These are phyloP conservation scores for Epinephelus cyanopodus DNA, from an alignment of 2,113 vertebrate genomes.

Conservation along the genomic window DNA sequence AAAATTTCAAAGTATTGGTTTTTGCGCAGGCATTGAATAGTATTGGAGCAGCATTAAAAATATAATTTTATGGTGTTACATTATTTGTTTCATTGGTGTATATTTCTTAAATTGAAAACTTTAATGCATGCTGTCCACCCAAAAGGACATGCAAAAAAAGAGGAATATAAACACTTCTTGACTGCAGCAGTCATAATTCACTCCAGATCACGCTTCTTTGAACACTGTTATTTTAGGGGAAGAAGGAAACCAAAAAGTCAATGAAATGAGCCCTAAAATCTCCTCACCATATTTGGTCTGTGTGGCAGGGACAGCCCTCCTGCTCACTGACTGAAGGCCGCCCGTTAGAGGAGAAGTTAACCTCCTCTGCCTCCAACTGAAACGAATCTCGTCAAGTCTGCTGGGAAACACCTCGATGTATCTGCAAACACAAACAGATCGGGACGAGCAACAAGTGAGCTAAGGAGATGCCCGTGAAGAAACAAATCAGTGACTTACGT, in stretches of 20 bases:
- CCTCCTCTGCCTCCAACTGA: slow-evolving; percentile 62
- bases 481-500: background rate
- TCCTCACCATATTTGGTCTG: slow-evolving; percentile 37
- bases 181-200: too few relatives aligned
- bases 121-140: too few relatives aligned
- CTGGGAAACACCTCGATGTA: slow-evolving; percentile 95
- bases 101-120: too few relatives aligned
- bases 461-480: background rate
- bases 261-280: background rate
- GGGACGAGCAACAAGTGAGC: too few relatives aligned
- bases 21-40: too few relatives aligned
- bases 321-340: background rate
- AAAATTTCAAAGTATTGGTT: too few relatives aligned
- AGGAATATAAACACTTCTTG: too few relatives aligned
- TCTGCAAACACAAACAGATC: slow-evolving; percentile 71
- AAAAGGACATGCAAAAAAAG: too few relatives aligned
- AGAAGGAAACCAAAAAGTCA: background rate
- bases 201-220: too few relatives aligned
- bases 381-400: slow-evolving; percentile 83
- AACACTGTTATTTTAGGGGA: background rate
- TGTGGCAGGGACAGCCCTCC: background rate
- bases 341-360: background rate
- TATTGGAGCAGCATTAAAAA: too few relatives aligned
- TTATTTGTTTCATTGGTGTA: too few relatives aligned
- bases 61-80: too few relatives aligned